Evolutionary conservation across 2,113 vertebrate species (phyloP).

Genomic region (Paradoxurus hermaphroditus): DNA sequence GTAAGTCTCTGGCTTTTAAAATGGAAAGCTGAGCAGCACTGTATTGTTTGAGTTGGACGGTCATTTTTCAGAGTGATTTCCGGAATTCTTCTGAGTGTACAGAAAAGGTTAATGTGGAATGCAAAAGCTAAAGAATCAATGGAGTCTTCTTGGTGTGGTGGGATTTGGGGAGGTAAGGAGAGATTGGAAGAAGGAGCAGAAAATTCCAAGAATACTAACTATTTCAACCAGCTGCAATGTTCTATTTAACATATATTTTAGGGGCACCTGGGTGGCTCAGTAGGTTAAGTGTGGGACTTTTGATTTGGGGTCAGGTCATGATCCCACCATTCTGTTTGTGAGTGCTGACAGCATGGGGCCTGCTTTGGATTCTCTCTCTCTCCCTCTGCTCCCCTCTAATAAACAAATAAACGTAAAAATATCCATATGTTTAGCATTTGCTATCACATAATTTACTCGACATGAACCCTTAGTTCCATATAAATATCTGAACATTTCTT

Average conservation of each 20-base stretch:
- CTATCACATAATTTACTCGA: background rate
- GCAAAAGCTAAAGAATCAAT: background rate
- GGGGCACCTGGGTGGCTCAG: too few relatives aligned
- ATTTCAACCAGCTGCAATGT: background rate
- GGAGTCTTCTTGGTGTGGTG: background rate
- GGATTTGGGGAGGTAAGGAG: background rate
- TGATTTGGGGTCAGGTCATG: too few relatives aligned
- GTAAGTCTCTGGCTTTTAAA: background rate
- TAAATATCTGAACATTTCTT: background rate
- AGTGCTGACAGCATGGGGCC: too few relatives aligned
- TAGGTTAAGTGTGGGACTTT: too few relatives aligned
- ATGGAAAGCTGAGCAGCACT: background rate
- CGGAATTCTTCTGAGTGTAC: background rate
- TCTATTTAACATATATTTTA: background rate
- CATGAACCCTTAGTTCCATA: background rate
- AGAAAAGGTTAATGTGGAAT: background rate
- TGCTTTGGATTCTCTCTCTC: too few relatives aligned
- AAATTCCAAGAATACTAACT: background rate
- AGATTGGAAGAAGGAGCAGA: background rate
- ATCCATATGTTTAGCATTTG: background rate
- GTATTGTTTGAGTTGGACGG: background rate
- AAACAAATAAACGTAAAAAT: too few relatives aligned
- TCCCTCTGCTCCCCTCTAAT: too few relatives aligned
- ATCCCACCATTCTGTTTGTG: too few relatives aligned
- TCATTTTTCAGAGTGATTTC: slow-evolving; percentile 1